phyloP scores from a whole-genome alignment of 2,113 vertebrate genomes.

The Phyllostomus discolor region DNA sequence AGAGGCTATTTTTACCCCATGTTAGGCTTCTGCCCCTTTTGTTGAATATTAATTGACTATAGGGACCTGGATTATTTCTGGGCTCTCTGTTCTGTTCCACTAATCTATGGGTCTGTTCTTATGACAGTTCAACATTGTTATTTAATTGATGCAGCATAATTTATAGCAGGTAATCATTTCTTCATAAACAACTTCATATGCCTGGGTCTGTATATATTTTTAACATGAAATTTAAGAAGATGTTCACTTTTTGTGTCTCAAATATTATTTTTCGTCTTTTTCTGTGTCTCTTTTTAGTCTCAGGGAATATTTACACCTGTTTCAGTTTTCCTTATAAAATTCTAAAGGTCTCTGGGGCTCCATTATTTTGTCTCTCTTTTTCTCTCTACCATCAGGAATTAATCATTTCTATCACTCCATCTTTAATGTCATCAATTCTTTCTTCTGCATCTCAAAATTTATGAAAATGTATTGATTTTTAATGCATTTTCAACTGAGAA shows the following conservation, averaged over 20 bases:
- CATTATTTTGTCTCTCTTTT: background rate
- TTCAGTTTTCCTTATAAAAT: background rate
- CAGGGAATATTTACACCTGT: background rate
- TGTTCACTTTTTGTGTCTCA: background rate
- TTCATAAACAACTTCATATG: background rate
- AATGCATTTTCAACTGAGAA: background rate
- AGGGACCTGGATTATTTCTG: too few relatives aligned
- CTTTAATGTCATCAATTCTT: background rate
- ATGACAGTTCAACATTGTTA: background rate
- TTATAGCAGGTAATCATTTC: background rate
- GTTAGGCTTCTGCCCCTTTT: too few relatives aligned
- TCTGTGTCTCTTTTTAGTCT: background rate
- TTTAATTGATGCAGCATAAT: background rate
- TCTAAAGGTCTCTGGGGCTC: background rate
- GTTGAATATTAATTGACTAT: too few relatives aligned
- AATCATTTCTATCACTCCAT: background rate
- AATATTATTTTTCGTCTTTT: background rate
- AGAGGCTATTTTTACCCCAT: too few relatives aligned
- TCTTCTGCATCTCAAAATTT: background rate
- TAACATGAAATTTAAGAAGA: background rate
- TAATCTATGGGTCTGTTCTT: too few relatives aligned
- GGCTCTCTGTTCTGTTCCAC: too few relatives aligned
- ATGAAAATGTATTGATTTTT: background rate
- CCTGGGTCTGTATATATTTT: background rate
- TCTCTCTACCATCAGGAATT: background rate